Evolutionary conservation across 2,113 vertebrate species (phyloP), one percentile per base, ranked within the genome.

Genomic region (Platichthys flesus): DNA sequence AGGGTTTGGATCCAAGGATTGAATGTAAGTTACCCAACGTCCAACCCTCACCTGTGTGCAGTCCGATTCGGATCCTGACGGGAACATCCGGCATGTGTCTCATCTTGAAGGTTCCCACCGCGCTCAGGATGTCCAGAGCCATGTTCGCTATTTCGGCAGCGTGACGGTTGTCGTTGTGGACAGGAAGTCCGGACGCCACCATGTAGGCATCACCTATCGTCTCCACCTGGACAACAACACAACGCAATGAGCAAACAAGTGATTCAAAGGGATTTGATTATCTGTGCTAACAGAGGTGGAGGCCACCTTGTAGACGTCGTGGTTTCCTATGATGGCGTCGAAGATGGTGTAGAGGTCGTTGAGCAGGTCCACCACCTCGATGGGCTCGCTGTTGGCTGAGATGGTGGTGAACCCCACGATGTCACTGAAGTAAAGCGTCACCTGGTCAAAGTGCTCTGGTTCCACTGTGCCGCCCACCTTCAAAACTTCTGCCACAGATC

Each of bases 181-280:
- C 88, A 0, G 95, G 95, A 20, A 95, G 70, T 1, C 95, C 95
- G 1, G 95, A 95, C 0, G 93, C 93, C 65, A 95, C 95, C 95
- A 96, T 96, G 89, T 96, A 95, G 6, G 95, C 94, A 56, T 95
- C 95, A 0, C 95, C 95, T 2, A 95, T 96, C 0, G 95, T 96
- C 90, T 96, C 95, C 79, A 95, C 95, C 95, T 95, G 9, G 31
- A 31, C 6, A 1, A 35, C 54, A n/a, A 54, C 2, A 52, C 2
- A 52, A 54, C 7, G 52, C 6, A 28, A 5, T 9, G 1, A 57
- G 1, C 14, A 16, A 40, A 3, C 52, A 18, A 1, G 42, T 0
- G 21, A 59, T 23, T 2, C 15, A 4, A 26, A 60, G 24, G 4
- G 7, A 69, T 57, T 47, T 28, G 49, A 40, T 2, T 3, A 0